These are phyloP conservation scores for Mormyrus iriodes DNA, from an alignment of 2,113 vertebrate species.

Conservation along the genomic window DNA sequence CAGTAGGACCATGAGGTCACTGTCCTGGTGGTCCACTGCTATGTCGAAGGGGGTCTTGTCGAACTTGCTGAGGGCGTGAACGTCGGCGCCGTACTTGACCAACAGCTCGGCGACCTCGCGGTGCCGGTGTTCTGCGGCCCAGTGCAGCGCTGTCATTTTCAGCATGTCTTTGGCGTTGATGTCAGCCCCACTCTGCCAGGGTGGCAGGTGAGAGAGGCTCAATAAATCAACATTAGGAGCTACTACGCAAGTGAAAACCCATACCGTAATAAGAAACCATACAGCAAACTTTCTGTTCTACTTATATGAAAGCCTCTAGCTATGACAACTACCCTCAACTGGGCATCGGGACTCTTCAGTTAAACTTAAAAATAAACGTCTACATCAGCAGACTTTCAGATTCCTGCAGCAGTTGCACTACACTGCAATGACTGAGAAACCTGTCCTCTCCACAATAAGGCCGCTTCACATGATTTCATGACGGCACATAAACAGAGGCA, in stretches of 20 bases:
- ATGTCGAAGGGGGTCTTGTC: slow-evolving; percentile 88
- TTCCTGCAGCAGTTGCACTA: neutral
- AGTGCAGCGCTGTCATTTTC: slow-evolving; percentile 91
- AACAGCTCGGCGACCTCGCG: slow-evolving; percentile 72
- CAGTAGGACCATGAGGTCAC: slow-evolving; percentile 72
- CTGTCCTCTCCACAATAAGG: neutral
- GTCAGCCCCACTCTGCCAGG: slow-evolving; percentile 77
- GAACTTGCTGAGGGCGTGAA: slow-evolving; percentile 81
- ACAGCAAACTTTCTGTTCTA: neutral
- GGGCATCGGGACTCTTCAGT: neutral
- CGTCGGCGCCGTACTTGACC: slow-evolving; percentile 75
- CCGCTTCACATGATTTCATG: neutral
- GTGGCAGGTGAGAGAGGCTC: neutral
- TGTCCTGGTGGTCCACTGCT: slow-evolving; percentile 77
- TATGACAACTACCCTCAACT: neutral
- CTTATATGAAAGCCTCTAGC: neutral
- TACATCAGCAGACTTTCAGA: neutral
- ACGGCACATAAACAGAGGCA: neutral
- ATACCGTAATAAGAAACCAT: neutral
- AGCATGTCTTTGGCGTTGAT: slow-evolving; percentile 93
- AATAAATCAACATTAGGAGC: neutral
- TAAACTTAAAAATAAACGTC: neutral
- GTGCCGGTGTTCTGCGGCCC: slow-evolving; percentile 82
- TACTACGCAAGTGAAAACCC: neutral
- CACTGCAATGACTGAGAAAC: neutral